These are phyloP conservation scores for Phortica variegata DNA, from an alignment of 1,140 invertebrate genomes.

Conservation along the genomic window DNA sequence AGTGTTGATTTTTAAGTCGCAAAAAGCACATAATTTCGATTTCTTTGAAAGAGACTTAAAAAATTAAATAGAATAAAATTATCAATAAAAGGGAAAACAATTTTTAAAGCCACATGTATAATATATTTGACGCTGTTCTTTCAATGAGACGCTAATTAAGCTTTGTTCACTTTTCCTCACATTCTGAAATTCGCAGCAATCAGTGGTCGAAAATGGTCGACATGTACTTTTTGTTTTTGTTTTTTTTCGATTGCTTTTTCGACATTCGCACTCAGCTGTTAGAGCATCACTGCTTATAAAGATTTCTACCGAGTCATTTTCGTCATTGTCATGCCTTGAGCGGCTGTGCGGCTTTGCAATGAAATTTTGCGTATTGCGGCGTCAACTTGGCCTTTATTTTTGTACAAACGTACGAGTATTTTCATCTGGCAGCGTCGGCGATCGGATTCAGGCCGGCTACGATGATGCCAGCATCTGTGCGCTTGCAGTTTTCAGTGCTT, in stretches of 20 bases:
- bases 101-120: no score
- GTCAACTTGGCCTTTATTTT: no score
- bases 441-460: conserved; percentile 15
- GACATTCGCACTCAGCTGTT: conserved; percentile 52
- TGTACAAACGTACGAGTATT: no score
- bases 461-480: conserved; percentile 21
- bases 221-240: conserved; percentile 4
- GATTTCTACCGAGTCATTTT: conserved; percentile 56
- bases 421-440: conserved; percentile 12
- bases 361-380: no score
- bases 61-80: no score
- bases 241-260: no score
- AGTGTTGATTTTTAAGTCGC: no score
- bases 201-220: neutral
- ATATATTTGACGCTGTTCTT: no score
- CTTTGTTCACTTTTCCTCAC: conserved; percentile 22
- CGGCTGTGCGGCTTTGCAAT: conserved; percentile 10
- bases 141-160: conserved; percentile 44
- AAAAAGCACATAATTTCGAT: no score
- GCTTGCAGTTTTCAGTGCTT: conserved; percentile 37
- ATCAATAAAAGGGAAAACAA: no score
- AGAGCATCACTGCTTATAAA: conserved; percentile 56
- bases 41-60: no score
- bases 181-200: conserved; percentile 12
- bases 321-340: conserved; percentile 50